Evolutionary conservation across 2,113 vertebrate species (phyloP), one percentile per base, ranked within the genome.

Genomic region (Rhabdornis inornatus): DNA sequence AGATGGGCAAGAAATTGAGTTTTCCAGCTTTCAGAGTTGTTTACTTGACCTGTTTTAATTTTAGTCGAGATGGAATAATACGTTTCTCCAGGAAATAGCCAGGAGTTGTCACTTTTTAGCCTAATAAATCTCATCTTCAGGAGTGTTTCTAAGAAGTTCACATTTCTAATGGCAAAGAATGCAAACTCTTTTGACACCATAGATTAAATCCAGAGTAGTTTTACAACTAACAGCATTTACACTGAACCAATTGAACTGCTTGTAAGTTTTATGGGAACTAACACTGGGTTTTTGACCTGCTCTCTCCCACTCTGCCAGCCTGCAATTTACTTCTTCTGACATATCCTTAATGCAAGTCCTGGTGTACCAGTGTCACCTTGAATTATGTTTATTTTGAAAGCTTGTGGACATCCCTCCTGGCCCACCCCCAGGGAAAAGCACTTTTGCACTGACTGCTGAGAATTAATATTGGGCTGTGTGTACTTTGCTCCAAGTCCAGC

Each of bases 1-100:
- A 93, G 97, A 97, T 97, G 95, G 94, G 94, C 93, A 96, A 96
- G 94, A 97, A 96, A 97, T 94, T 83, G 96, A 97, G 95, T 97
- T 96, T 96, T 96, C 80, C 94, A 96, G 90, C 90, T 87, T 96
- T 84, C 63, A 31, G 80, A 96, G 81, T 88, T 94, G 76, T 93
- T 96, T 95, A 84, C 69, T 95, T 96, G 92, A 92, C 77, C 90
- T 82, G 80, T 72, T 96, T 95, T 93, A 94, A 83, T 92, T 93
- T 95, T 76, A 92, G 79, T 71, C 57, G 80, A 81, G 86, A 82
- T 84, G 85, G 69, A 96, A 60, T 90, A 83, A 71, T 39, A 52
- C 0, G 0, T 75, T 90, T 87, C 50, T 90, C 72, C 79, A 90
- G 79, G 82, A 96, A 94, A 92, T 83, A 70, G 33, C 71, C 37